Percentiles rank a stretch among this genome's conserved stretches.
Evolutionary conservation across 2,888 invertebrate genomes (phyloP).

Genomic region (Hoplodrina ambigua): DNA sequence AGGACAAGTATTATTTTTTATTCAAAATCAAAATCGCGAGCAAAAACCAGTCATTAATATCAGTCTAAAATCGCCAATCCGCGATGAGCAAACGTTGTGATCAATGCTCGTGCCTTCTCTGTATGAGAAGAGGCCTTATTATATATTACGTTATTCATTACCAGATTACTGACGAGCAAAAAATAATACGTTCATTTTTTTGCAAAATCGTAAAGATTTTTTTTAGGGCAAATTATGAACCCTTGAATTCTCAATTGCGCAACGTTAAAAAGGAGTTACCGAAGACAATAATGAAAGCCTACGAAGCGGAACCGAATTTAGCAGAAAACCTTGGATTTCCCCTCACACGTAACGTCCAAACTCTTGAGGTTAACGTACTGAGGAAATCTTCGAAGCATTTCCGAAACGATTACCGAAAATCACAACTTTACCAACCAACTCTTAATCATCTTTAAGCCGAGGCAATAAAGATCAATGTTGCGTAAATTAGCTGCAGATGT

Average conservation of each 20-base stretch:
- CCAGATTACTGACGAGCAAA: not conserved
- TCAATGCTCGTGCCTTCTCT: no score
- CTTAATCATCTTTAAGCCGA: conserved; percentile 16
- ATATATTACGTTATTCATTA: no score
- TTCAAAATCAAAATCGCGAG: no score
- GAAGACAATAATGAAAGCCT: conserved; percentile 55
- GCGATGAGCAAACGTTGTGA: no score
- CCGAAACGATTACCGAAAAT: conserved; percentile 62
- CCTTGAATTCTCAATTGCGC: conserved; percentile 19
- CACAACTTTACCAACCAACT: conserved; percentile 33
- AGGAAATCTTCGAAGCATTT: conserved; percentile 71
- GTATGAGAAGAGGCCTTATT: no score
- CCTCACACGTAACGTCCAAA: conserved; percentile 60
- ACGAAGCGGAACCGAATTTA: conserved; percentile 57
- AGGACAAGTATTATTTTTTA: no score
- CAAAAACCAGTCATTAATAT: no score
- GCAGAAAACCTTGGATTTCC: conserved; percentile 63
- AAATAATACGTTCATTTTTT: not conserved
- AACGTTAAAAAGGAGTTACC: conserved; percentile 50
- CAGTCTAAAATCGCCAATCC: no score
- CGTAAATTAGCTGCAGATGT: conserved; percentile 12
- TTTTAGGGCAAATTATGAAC: not conserved
- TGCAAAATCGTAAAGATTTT: not conserved
- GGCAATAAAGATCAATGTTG: conserved; percentile 42
- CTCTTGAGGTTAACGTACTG: conserved; percentile 67